These are phyloP conservation scores for Pardosa pseudoannulata DNA, from an alignment of 2,888 invertebrate species.

Conservation along the genomic window DNA sequence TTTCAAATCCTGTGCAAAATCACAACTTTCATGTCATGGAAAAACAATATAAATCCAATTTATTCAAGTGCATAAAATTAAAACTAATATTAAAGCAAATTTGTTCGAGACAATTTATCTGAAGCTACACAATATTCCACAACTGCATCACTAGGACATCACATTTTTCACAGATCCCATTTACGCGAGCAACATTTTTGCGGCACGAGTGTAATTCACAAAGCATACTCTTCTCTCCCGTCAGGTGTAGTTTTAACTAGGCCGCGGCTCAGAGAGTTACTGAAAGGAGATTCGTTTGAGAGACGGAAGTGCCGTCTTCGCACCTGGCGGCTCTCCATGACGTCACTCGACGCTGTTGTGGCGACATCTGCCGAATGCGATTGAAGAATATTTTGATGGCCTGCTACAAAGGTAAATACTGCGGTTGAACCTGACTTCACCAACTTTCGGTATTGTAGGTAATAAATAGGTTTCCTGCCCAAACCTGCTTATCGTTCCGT, in stretches of 20 bases:
- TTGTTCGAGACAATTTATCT: not conserved
- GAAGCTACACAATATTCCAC: not conserved
- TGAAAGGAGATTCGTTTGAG: constrained; percentile 25
- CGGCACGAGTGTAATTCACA: not conserved
- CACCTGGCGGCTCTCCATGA: constrained; percentile 56
- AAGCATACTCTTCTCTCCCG: not conserved
- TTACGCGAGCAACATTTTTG: not conserved
- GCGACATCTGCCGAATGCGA: constrained; percentile 60
- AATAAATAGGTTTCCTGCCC: constrained; percentile 3
- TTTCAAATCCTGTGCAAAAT: not conserved
- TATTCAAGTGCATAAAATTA: not conserved
- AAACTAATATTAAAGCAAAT: too few species aligned
- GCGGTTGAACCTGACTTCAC: not conserved
- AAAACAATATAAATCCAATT: not conserved
- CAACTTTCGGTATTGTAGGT: not conserved
- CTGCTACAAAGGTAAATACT: not conserved
- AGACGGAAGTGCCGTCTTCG: constrained; percentile 57
- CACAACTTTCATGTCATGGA: not conserved
- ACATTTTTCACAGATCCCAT: not conserved
- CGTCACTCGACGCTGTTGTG: constrained; percentile 52
- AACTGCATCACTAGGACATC: not conserved
- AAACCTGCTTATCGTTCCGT: too few species aligned
- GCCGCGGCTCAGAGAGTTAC: not conserved
- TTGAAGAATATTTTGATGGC: not conserved
- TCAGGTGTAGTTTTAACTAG: constrained; percentile 18